Evolutionary conservation across 64 coral and sea anemone genomes (phyloP).

Genomic region (Cladopsammia gracilis): DNA sequence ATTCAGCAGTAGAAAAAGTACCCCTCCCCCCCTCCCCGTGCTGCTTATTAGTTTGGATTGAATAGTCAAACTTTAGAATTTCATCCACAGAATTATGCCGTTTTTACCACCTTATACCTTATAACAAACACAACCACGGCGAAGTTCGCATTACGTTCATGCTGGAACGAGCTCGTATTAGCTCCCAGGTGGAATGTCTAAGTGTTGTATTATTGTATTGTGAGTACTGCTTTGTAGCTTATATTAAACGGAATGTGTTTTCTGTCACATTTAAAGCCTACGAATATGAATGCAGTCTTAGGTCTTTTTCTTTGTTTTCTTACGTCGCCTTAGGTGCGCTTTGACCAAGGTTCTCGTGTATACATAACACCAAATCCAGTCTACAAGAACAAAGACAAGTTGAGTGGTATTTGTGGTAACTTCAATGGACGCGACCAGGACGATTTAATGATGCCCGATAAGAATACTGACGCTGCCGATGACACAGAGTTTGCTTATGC

Average conservation of each 20-base stretch:
- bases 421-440: conserved; percentile 82
- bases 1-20: too few relatives aligned
- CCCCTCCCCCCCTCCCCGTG: too few relatives aligned
- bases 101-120: background rate
- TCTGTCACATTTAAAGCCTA: too few relatives aligned
- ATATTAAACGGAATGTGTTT: too few relatives aligned
- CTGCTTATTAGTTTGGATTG: too few relatives aligned
- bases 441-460: conserved; percentile 63
- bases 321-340: conserved; percentile 66
- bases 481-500: conserved; percentile 83
- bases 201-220: too few relatives aligned
- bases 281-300: background rate
- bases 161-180: background rate
- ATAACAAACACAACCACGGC: background rate
- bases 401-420: conserved; percentile 94
- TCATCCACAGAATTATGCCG: too few relatives aligned
- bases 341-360: conserved; percentile 89
- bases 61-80: too few relatives aligned
- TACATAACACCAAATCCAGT: conserved; percentile 80
- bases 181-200: too few relatives aligned
- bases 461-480: conserved; percentile 56
- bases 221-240: too few relatives aligned
- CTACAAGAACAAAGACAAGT: conserved; percentile 16
- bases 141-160: background rate
- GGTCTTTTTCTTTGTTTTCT: background rate